Base-by-base conservation (phyloP, 2,888 invertebrate species). In the Carabus problematicus region DNA sequence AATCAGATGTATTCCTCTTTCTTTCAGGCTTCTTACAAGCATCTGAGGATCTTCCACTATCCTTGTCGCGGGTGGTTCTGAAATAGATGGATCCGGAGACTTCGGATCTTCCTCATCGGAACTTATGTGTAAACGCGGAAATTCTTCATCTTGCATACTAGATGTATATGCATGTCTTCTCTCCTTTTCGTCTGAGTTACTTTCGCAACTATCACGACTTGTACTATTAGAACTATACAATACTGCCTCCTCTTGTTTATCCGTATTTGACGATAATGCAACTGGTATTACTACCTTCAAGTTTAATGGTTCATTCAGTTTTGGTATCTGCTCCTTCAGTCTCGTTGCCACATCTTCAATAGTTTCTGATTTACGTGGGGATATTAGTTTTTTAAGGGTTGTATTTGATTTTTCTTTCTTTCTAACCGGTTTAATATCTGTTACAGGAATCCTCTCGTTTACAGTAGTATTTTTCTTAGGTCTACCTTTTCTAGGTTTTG, bases 1-100 rank as follows among this genome's bases (percentile, higher is more conserved):
- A 59, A 80, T 72, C 45, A 81, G 74, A 74, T 78, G 78, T 56
- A 81, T 80, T 3, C 81, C 81, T 55, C 80, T 72, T 70, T 80
- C 76, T 67, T 78, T 78, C 49, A 81, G 72, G 54, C 74, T 78
- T 68, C 76, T 74, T 2, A 81, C 77, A 39, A 80, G 68, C 52
- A 75, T 75, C 56, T 78, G 75, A 43, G 72, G 62, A 71, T 77
- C 54, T 52, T 55, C 76, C 0, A 73, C 62, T 52, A 14, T 19
- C 62, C 42, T 19, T 4, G 11, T n/a, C 12, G 29, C 11, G 9
- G 29, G 18, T 1, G 3, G 1, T 19, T 45, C 19, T n/a, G 45
- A 8, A 42, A 14, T 41, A 12, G 14, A 41, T 8, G 11, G 29
- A 63, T 29, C 43, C 11, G 18, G 16, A 45, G 11, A 11, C n/a